Evolutionary conservation across 1,140 invertebrate genomes (phyloP).

Genomic region (Brachionus sp.): DNA sequence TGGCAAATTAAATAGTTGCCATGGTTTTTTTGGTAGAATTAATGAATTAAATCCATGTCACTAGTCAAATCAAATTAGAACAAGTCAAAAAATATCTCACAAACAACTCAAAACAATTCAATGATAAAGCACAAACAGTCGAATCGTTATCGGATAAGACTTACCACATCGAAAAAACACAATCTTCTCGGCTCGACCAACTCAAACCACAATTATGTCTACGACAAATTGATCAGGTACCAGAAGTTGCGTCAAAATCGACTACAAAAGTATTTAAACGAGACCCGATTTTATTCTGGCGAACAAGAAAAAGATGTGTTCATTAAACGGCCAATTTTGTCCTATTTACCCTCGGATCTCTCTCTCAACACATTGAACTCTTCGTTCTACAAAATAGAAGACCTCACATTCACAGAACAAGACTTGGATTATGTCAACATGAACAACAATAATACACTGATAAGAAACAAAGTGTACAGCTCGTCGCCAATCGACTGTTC

Average conservation of each 20-base stretch:
- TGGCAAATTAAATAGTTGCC: neutral
- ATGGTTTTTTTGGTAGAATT: neutral
- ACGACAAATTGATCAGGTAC: neutral
- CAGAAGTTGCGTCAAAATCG: neutral
- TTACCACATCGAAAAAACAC: neutral
- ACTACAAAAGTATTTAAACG: neutral
- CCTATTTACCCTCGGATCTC: neutral
- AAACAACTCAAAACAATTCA: neutral
- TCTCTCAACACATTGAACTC: neutral
- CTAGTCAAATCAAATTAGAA: neutral
- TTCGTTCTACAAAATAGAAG: constrained; percentile 11
- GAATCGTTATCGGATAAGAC: neutral
- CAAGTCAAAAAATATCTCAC: neutral
- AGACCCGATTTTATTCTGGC: neutral
- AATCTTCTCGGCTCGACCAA: neutral
- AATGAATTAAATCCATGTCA: neutral
- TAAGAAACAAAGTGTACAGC: neutral
- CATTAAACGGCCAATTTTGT: neutral
- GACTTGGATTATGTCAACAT: neutral
- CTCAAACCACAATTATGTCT: neutral
- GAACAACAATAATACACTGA: neutral
- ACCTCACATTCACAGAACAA: constrained; percentile 21
- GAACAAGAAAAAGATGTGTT: neutral
- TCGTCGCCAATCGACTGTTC: neutral
- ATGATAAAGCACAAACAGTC: constrained; percentile 1